Conservation (phyloP, 1,140 invertebrate genomes). For the Pantala flavescens region DNA sequence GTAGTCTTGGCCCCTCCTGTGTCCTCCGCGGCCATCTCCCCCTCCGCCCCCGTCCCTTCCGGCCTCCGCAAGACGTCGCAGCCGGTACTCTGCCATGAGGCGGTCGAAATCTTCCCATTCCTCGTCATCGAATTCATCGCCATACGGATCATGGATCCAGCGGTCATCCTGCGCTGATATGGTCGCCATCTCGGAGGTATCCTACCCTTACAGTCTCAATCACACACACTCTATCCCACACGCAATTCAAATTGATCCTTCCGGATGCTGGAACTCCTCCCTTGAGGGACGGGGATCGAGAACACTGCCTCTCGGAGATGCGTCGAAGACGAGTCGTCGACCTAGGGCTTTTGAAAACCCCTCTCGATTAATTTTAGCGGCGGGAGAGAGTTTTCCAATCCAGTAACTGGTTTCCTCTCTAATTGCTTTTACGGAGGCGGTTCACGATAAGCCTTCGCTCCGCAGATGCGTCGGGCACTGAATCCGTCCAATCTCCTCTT, state of each 20-base stretch:
- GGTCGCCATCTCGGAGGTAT: not conserved
- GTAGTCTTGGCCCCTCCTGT: not conserved
- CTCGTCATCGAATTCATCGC: slow-evolving; percentile 23
- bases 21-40: not conserved
- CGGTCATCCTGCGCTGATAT: not conserved
- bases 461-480: no score
- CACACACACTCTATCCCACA: not conserved
- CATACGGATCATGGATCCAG: slow-evolving; percentile 14
- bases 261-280: not conserved
- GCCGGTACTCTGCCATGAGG: slow-evolving; percentile 25
- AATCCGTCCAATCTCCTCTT: no score
- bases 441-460: no score
- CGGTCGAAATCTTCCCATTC: slow-evolving; percentile 29
- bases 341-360: no score
- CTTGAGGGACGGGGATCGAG: not conserved
- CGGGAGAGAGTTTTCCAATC: no score
- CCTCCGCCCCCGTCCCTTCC: not conserved
- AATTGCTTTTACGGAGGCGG: no score
- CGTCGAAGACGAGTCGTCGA: no score
- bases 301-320: no score
- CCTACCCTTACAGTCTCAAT: not conserved
- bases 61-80: slow-evolving; percentile 18
- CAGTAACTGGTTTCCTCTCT: no score
- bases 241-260: not conserved
- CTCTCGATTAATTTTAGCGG: no score